phyloP scores from a whole-genome alignment of 1,140 invertebrate genomes.

The Ips typographus region DNA sequence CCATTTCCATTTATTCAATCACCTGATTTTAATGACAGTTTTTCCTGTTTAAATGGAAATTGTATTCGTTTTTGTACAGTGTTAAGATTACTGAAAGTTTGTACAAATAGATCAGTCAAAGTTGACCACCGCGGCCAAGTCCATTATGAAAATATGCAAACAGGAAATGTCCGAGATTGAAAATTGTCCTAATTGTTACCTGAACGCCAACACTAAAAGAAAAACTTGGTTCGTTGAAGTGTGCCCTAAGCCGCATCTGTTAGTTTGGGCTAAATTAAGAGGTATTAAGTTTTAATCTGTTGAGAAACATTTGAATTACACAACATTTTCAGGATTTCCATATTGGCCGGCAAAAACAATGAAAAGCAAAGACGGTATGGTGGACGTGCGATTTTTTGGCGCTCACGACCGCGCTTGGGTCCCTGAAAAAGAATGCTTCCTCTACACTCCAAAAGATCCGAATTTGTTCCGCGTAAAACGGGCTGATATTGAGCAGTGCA shows the following conservation, averaged over 20 bases:
- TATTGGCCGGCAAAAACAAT: slow-evolving; percentile 95
- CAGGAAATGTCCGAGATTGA: slow-evolving; percentile 90
- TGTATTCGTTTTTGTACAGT: not conserved
- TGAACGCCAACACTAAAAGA: slow-evolving; percentile 77
- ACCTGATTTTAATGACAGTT: slow-evolving; percentile 31
- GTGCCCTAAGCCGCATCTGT: slow-evolving; percentile 81
- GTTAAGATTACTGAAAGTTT: no score
- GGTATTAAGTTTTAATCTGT: slow-evolving; percentile 51
- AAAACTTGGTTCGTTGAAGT: slow-evolving; percentile 89
- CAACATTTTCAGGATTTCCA: slow-evolving; percentile 67
- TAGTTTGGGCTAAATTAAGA: slow-evolving; percentile 92
- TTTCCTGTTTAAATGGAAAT: slow-evolving; percentile 15
- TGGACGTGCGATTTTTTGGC: slow-evolving; percentile 93
- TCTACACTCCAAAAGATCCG: slow-evolving; percentile 73
- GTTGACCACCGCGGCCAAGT: slow-evolving; percentile 73
- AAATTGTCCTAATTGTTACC: slow-evolving; percentile 90
- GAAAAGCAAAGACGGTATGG: slow-evolving; percentile 69
- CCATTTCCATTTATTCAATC: slow-evolving; percentile 13
- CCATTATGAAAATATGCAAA: slow-evolving; percentile 77
- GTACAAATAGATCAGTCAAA: slow-evolving; percentile 67
- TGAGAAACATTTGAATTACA: slow-evolving; percentile 1
- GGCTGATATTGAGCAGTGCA: slow-evolving; percentile 63
- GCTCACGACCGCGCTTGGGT: slow-evolving; percentile 93
- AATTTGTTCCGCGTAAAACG: slow-evolving; percentile 62
- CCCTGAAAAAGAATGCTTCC: slow-evolving; percentile 76